A percentile compares a stretch with the other conserved stretches of the same genome.
phyloP scores from a whole-genome alignment of 2,797 vertebrate species.

The Esox masquinongy region DNA sequence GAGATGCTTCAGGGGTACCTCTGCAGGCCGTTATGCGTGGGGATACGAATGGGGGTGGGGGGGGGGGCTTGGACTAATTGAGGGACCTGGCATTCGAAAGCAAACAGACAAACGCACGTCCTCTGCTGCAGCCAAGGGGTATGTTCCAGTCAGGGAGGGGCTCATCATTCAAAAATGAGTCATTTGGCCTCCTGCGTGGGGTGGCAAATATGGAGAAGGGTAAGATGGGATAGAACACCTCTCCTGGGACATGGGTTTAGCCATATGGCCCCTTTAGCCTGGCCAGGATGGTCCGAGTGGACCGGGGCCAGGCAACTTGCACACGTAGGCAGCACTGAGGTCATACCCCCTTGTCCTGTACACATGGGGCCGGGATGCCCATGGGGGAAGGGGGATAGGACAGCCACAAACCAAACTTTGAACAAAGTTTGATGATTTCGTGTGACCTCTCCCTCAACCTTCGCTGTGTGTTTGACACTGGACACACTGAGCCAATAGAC shows the following conservation, averaged over 20 bases:
- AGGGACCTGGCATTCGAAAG: constrained; percentile 49
- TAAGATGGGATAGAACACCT: constrained; percentile 57
- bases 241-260: constrained; percentile 60
- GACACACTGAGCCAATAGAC: not conserved
- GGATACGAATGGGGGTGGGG: constrained; percentile 8
- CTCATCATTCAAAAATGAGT: constrained; percentile 61
- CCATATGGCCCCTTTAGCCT: constrained; percentile 59
- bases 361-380: constrained; percentile 9
- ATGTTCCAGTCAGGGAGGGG: constrained; percentile 52
- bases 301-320: constrained; percentile 41
- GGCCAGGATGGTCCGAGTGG: constrained; percentile 55
- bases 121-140: constrained; percentile 46
- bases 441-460: constrained; percentile 21
- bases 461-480: not conserved
- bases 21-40: constrained; percentile 18
- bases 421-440: not conserved
- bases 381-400: not conserved
- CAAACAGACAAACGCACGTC: constrained; percentile 49
- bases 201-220: constrained; percentile 61
- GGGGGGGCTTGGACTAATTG: constrained; percentile 42
- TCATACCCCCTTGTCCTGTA: constrained; percentile 10
- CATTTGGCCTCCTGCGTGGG: constrained; percentile 55
- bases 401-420: not conserved
- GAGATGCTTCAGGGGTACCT: constrained; percentile 5
- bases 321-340: constrained; percentile 24